These are phyloP conservation scores for Andrena camellia DNA, from an alignment of 2,888 invertebrate genomes.

Conservation along the genomic window DNA sequence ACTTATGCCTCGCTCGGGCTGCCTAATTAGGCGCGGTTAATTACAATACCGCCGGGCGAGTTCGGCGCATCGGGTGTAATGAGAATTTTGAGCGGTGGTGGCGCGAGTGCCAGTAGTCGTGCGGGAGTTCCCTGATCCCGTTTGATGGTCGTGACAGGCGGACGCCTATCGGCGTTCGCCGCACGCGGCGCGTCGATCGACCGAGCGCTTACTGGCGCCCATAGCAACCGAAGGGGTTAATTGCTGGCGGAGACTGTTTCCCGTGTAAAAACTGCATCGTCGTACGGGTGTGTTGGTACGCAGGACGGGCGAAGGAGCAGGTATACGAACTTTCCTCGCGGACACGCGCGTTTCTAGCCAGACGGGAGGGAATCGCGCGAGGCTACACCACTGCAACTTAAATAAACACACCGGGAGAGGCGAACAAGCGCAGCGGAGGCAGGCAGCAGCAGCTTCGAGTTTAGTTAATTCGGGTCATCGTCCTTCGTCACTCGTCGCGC, in stretches of 20 bases:
- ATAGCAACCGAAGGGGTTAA: constrained; percentile 32
- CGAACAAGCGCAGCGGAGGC: constrained; percentile 52
- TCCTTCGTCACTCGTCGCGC: constrained; percentile 70
- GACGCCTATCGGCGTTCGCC: constrained; percentile 28
- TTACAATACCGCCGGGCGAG: background rate
- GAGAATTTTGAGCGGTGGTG: background rate
- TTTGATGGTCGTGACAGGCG: constrained; percentile 1
- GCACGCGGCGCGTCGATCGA: constrained; percentile 18
- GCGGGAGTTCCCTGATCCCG: constrained; percentile 16
- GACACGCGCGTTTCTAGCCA: constrained; percentile 19
- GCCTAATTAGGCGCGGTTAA: constrained; percentile 16
- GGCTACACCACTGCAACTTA: constrained; percentile 68
- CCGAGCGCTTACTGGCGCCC: constrained; percentile 16
- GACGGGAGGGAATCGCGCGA: constrained; percentile 38
- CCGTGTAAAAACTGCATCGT: background rate
- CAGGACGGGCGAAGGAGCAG: constrained; percentile 9
- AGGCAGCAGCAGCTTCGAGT: constrained; percentile 64
- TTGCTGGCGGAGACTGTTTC: constrained; percentile 7
- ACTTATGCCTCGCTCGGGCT: background rate
- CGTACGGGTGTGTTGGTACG: background rate
- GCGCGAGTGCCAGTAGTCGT: background rate
- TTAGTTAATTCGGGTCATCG: constrained; percentile 79
- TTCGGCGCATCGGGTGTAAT: background rate
- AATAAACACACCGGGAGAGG: constrained; percentile 67
- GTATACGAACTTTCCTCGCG: constrained; percentile 43